Base-by-base conservation (phyloP, 2,888 invertebrate species). In the Cotesia congregata region DNA sequence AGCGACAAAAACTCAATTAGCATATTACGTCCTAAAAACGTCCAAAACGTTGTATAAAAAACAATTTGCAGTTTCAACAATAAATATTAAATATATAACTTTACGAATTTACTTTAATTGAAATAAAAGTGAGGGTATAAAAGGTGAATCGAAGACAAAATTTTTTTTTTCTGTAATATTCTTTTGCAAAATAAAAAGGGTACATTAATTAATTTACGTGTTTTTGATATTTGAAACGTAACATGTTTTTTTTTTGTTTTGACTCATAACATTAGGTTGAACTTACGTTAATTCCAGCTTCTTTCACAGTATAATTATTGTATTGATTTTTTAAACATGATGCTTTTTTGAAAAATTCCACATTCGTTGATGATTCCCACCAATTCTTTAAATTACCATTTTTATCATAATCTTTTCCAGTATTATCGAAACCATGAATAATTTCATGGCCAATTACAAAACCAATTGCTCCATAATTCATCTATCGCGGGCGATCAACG, bases 271-370 rank as follows among this genome's bases (percentile, higher is more conserved):
- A 2, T 2, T 20, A 20, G 20, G 20, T 17, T 17, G 7, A 15
- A 1, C 91, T 90, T 90, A 95, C 95, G 87, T 94, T 94, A 79
- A 96, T 88, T 69, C 92, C 92, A 1, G 96, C 93, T 89, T 94
- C 94, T 50, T 93, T 92, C 4, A 95, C 95, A 0, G 95, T 95
- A 88, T 95, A 98, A 90, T 97, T 97, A 75, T 95, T 95, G 86
- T 98, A 98, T 88, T 98, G 98, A 81, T 97, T 93, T 82, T 98
- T 96, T 84, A 98, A 97, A 87, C 98, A 98, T 85, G 94, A 93
- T 0, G 97, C 95, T 86, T 94, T 95, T 81, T 95, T 92, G 75
- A 96, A 91, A 88, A 97, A 98, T 20, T 94, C 93, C 81, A 93
- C 92, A 84, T 96, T 95, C 0, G 98, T 98, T 80, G 92, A 91